These are phyloP conservation scores for Alsophila aescularia DNA, from an alignment of 2,888 invertebrate species.

Conservation along the genomic window DNA sequence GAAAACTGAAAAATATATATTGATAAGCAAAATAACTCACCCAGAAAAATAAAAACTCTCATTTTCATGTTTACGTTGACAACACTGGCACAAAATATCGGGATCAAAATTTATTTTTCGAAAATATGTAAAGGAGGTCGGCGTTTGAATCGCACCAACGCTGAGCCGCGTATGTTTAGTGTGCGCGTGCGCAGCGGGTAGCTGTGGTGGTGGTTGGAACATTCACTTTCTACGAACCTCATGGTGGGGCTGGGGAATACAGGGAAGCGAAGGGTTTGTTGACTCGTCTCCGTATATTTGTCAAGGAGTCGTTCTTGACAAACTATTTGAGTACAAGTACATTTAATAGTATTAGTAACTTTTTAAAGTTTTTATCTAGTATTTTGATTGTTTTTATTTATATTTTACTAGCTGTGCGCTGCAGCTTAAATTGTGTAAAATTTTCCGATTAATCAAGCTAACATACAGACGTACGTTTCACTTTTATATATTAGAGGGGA, in stretches of 20 bases:
- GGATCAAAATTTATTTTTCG: constrained; percentile 37
- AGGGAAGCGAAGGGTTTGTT: constrained; percentile 77
- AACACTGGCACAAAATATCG: constrained; percentile 66
- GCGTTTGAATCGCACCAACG: constrained; percentile 74
- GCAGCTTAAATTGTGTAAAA: too few relatives aligned
- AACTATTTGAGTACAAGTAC: too few relatives aligned
- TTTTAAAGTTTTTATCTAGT: too few relatives aligned
- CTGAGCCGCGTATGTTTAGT: constrained; percentile 70
- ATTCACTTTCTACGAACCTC: constrained; percentile 74
- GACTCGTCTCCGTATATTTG: constrained; percentile 50
- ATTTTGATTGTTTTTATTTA: too few relatives aligned
- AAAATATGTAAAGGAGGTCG: constrained; percentile 45
- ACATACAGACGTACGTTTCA: too few relatives aligned
- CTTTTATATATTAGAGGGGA: too few relatives aligned
- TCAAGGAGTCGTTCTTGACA: too few relatives aligned
- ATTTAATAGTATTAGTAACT: too few relatives aligned
- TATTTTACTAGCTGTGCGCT: too few relatives aligned
- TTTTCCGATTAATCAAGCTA: too few relatives aligned
- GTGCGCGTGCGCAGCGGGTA: constrained; percentile 50
- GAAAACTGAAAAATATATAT: not conserved
- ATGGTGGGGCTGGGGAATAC: constrained; percentile 72
- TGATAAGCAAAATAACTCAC: constrained; percentile 56
- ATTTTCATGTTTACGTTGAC: constrained; percentile 56
- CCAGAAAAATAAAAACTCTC: constrained; percentile 70
- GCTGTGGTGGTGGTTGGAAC: constrained; percentile 53